These are phyloP conservation scores for Cyprinodon brontotheroides DNA, from an alignment of 2,113 vertebrate species.

Conservation along the genomic window DNA sequence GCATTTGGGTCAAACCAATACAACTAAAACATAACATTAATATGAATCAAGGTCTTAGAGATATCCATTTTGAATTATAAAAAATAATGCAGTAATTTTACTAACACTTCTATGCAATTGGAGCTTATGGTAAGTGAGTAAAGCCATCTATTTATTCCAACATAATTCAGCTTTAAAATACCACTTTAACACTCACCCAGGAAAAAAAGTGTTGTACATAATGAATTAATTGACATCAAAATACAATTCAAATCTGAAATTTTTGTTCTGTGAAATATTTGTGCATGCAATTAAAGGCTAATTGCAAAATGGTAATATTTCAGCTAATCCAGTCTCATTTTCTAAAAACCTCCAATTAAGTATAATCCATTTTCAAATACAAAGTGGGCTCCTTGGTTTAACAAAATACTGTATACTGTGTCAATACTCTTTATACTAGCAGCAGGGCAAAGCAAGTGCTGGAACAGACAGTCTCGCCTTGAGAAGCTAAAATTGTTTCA, in stretches of 20 bases:
- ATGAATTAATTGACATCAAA: too few species aligned
- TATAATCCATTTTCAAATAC: constrained; percentile 27
- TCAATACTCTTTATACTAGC: constrained; percentile 17
- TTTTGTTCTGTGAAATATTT: too few species aligned
- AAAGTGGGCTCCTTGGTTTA: constrained; percentile 16
- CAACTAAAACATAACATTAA: too few species aligned
- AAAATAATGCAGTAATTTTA: constrained; percentile 17
- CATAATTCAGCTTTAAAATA: too few species aligned
- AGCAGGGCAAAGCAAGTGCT: constrained; percentile 10
- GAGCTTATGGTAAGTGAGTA: too few species aligned
- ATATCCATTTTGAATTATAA: constrained; percentile 61
- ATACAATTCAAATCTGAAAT: too few species aligned
- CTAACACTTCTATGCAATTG: too few species aligned
- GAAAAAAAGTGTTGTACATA: too few species aligned
- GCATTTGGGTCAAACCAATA: too few species aligned
- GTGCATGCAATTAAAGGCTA: constrained; percentile 5
- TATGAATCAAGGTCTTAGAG: constrained; percentile 29
- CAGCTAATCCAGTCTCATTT: neutral
- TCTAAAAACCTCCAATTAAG: constrained; percentile 8
- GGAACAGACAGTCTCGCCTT: constrained; percentile 30
- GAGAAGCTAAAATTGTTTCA: constrained; percentile 54
- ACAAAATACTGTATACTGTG: constrained; percentile 21
- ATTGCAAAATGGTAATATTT: constrained; percentile 42
- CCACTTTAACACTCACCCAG: too few species aligned
- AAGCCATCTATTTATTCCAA: too few species aligned